phyloP scores from a whole-genome alignment of 2,888 invertebrate genomes.

The Tipula lateralis region DNA sequence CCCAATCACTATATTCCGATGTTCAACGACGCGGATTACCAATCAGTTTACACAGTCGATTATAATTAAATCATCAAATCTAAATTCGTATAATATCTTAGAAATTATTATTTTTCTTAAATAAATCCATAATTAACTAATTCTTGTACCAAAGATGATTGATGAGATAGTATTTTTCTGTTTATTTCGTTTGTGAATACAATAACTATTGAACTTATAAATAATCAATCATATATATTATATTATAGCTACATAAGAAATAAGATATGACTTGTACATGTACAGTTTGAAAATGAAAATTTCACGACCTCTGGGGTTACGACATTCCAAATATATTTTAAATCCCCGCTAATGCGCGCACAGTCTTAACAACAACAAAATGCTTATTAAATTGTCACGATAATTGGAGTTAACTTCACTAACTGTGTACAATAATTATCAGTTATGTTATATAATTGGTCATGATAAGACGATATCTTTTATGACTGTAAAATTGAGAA shows the following conservation, averaged over 20 bases:
- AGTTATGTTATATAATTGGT: background rate
- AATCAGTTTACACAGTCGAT: background rate
- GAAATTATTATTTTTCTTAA: background rate
- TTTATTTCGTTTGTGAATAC: background rate
- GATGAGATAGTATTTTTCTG: background rate
- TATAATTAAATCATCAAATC: background rate
- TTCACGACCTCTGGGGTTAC: background rate
- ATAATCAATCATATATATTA: background rate
- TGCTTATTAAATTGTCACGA: background rate
- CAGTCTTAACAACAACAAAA: background rate
- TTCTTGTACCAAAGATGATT: background rate
- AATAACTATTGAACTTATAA: conserved; percentile 6
- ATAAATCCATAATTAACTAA: background rate
- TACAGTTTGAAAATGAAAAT: background rate
- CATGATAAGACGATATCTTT: background rate
- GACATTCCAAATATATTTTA: background rate
- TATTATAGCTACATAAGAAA: background rate
- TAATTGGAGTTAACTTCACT: background rate
- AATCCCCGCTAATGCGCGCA: background rate
- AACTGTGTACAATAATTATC: background rate
- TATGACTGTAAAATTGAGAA: background rate
- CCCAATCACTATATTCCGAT: background rate
- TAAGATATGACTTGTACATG: background rate
- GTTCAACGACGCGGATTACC: background rate
- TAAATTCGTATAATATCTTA: background rate